Percentiles rank a stretch among this genome's conserved stretches.
Conservation (phyloP, 2,113 vertebrate genomes). For the Centrocercus urophasianus region DNA sequence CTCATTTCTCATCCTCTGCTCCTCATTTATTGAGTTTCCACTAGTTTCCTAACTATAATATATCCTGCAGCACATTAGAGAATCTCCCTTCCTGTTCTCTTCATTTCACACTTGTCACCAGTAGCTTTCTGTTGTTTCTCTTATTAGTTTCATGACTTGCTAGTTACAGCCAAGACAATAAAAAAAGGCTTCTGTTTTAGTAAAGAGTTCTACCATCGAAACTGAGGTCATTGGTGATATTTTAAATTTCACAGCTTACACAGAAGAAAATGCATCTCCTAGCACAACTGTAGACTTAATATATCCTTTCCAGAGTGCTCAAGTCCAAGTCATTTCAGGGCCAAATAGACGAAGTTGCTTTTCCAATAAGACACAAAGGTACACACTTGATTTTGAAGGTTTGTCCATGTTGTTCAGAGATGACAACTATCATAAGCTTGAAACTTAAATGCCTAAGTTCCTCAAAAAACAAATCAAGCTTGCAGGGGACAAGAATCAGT, state of each 20-base stretch:
- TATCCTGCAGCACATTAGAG: not conserved
- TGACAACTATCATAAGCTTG: not conserved
- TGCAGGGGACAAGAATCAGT: not conserved
- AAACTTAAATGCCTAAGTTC: not conserved
- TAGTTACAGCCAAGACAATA: not conserved
- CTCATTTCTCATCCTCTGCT: not conserved
- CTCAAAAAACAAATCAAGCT: not conserved
- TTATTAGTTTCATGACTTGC: not conserved
- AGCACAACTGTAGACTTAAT: not conserved
- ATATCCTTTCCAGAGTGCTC: not conserved
- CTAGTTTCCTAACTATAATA: not conserved
- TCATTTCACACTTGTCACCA: not conserved
- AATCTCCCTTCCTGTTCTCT: not conserved
- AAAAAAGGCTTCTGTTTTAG: not conserved
- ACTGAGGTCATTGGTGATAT: not conserved
- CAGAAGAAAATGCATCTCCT: not conserved
- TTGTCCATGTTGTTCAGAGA: not conserved
- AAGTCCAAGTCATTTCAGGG: not conserved
- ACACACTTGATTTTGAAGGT: not conserved
- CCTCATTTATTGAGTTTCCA: not conserved
- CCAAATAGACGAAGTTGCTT: not conserved
- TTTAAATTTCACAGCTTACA: not conserved
- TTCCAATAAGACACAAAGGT: not conserved
- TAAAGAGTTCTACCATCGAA: not conserved
- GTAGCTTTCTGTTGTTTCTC: not conserved